These are phyloP conservation scores for Macrocentrus cingulum DNA, from an alignment of 1,140 invertebrate genomes.

Conservation along the genomic window DNA sequence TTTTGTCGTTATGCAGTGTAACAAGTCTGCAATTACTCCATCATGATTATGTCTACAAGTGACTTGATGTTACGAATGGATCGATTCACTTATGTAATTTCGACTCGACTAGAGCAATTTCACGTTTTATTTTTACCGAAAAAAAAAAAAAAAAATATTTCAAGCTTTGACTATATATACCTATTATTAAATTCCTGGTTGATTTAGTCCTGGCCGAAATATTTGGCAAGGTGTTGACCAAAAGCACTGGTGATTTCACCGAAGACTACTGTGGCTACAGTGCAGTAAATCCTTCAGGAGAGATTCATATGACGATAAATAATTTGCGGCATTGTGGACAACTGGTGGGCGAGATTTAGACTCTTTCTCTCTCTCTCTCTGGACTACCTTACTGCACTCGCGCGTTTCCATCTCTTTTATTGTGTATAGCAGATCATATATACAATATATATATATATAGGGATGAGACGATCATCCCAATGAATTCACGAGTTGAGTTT, in stretches of 20 bases:
- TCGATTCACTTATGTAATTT: not conserved
- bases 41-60: not conserved
- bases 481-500: slow-evolving; percentile 21
- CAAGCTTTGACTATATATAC: too few species aligned
- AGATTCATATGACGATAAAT: slow-evolving; percentile 33
- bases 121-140: too few species aligned
- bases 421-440: too few species aligned
- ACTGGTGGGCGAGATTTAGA: not conserved
- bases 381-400: not conserved
- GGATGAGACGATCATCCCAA: slow-evolving; percentile 18
- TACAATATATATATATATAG: too few species aligned
- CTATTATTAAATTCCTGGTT: too few species aligned
- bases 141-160: not conserved
- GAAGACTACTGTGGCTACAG: slow-evolving; percentile 28
- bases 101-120: too few species aligned
- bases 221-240: slow-evolving; percentile 27
- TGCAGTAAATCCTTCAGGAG: slow-evolving; percentile 31
- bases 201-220: slow-evolving; percentile 11
- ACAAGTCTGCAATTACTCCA: not conserved
- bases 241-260: slow-evolving; percentile 26
- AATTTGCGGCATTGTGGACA: slow-evolving; percentile 28
- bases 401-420: not conserved
- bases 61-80: not conserved
- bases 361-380: not conserved
- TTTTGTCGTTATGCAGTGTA: not conserved